These are phyloP conservation scores for Agrotis ipsilon DNA, from an alignment of 2,888 invertebrate species.

Conservation along the genomic window DNA sequence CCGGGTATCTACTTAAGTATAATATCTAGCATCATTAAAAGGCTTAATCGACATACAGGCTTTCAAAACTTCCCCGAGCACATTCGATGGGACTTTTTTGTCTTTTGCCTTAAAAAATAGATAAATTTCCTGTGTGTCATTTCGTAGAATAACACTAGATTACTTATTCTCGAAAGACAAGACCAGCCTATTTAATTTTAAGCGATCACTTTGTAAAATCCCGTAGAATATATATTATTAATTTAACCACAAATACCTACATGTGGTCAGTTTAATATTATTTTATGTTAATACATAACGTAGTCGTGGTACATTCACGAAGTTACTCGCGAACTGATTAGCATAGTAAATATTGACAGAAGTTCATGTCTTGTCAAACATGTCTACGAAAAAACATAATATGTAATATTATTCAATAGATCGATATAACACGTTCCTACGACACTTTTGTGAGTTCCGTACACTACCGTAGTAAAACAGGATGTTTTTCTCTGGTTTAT, in stretches of 20 bases:
- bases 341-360: conserved; percentile 54
- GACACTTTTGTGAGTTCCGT: conserved; percentile 28
- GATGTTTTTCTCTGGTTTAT: conserved; percentile 6
- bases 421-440: conserved; percentile 16
- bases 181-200: background rate
- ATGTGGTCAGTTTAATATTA: conserved; percentile 29
- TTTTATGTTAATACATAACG: conserved; percentile 28
- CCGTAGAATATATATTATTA: no score
- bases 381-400: conserved; percentile 16
- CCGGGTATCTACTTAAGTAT: conserved; percentile 10
- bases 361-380: conserved; percentile 33
- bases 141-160: conserved; percentile 21
- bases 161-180: conserved; percentile 11
- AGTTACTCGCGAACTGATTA: conserved; percentile 44
- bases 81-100: conserved; percentile 10
- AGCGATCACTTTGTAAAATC: no score
- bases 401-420: conserved; percentile 25
- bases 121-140: conserved; percentile 31
- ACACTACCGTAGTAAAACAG: conserved; percentile 23
- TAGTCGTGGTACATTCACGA: conserved; percentile 28
- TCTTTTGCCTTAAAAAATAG: conserved; percentile 29
- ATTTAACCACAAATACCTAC: background rate
- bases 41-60: conserved; percentile 7
- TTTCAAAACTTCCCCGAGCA: conserved; percentile 46
- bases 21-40: background rate